Evolutionary conservation across 2,888 invertebrate species (phyloP), one percentile per base, ranked within the genome.

Genomic region (Bombylius major): DNA sequence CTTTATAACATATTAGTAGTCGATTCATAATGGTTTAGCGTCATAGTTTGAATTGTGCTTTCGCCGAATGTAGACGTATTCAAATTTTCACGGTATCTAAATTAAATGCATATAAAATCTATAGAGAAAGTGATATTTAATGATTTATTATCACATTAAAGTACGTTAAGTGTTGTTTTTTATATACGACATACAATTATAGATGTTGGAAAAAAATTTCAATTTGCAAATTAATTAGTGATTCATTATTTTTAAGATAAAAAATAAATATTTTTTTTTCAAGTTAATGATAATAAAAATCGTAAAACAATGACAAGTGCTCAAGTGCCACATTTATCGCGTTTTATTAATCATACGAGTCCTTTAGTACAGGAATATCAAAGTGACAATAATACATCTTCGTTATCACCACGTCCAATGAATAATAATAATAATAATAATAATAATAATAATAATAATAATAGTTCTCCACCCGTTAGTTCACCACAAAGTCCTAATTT

Each of bases 311-410:
- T 72, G 72, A 71, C 73, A 59, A 72, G 71, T 69, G 73, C 66
- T 58, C 73, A 72, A 67, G 70, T 73, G 64, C 70, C 71, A 51
- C 70, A 70, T 58, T 64, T 71, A 56, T 68, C 69, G 54, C 70
- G 71, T 51, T 68, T 72, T 61, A 63, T 73, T 11, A 68, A 67
- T 61, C 69, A 70, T 47, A 32, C 56, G 5, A 66, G 51, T 59
- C 62, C 56, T 61, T 65, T 65, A 12, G 39, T 64, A 61, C 56
- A 65, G 60, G 67, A 68, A 59, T 67, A 65, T 57, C 70, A 71
- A 55, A 68, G 68, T 63, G 72, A 72, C 62, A 62, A 66, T 58
- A 66, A 67, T 57, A 62, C 62, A 63, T 66, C 69, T 60, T 42
- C 39, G 11, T 42, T 11, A 42, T 47, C 50, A 4, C 65, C 61